These are phyloP conservation scores for Hoplodrina ambigua DNA, from an alignment of 2,888 invertebrate species.

Conservation along the genomic window DNA sequence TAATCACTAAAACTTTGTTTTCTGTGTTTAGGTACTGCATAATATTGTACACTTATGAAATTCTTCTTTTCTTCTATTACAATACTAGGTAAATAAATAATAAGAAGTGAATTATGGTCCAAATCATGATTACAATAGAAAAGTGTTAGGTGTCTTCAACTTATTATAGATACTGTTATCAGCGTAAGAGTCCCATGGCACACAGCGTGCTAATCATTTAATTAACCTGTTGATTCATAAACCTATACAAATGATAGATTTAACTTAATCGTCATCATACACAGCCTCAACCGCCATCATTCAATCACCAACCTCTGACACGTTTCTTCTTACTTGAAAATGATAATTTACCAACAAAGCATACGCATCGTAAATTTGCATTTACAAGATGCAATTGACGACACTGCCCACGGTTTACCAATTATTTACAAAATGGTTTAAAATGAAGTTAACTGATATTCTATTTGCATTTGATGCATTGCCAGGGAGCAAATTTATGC, in stretches of 20 bases:
- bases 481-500: conserved; percentile 10
- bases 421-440: conserved; percentile 20
- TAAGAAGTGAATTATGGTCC: neutral
- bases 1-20: too few relatives aligned
- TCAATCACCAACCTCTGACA: too few relatives aligned
- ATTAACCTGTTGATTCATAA: conserved; percentile 1
- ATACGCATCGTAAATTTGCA: conserved; percentile 13
- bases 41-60: too few relatives aligned
- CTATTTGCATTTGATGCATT: conserved; percentile 19
- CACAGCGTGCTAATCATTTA: neutral
- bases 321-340: too few relatives aligned
- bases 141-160: neutral
- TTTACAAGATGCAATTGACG: conserved; percentile 14
- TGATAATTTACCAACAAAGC: conserved; percentile 15
- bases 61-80: too few relatives aligned
- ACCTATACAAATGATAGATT: neutral
- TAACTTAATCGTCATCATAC: too few relatives aligned
- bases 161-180: neutral
- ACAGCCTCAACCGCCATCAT: too few relatives aligned
- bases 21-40: too few relatives aligned
- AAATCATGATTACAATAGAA: neutral
- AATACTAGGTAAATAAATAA: too few relatives aligned
- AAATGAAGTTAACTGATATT: conserved; percentile 12
- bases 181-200: neutral
- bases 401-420: neutral